phyloP scores from a whole-genome alignment of 2,888 invertebrate species.

The Perithous albicinctus region DNA sequence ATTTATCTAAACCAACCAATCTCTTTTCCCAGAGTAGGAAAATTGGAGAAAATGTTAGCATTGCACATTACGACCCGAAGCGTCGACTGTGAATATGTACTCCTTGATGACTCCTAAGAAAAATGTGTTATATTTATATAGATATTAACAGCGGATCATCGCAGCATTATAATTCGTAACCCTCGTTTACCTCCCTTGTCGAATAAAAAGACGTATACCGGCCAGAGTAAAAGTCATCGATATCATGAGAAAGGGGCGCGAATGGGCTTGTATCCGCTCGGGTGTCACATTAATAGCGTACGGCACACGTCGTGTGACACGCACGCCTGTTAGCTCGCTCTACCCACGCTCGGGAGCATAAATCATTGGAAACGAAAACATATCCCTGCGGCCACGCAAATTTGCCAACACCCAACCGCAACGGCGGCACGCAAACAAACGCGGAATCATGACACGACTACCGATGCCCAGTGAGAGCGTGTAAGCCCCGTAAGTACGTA shows the following conservation, averaged over 20 bases:
- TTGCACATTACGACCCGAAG: no score
- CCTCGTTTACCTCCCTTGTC: background rate
- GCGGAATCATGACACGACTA: constrained; percentile 83
- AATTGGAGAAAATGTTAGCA: no score
- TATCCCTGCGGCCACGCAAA: constrained; percentile 84
- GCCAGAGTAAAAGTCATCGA: constrained; percentile 63
- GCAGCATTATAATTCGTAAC: background rate
- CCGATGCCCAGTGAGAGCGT: constrained; percentile 70
- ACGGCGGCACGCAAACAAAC: constrained; percentile 83
- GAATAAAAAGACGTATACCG: background rate
- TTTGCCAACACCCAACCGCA: constrained; percentile 84
- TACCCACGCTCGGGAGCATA: constrained; percentile 82
- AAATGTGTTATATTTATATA: no score
- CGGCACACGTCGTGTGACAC: constrained; percentile 53
- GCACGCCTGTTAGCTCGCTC: constrained; percentile 36
- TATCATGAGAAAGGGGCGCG: constrained; percentile 43
- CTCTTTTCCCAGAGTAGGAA: no score
- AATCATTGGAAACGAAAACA: constrained; percentile 85
- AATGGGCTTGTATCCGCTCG: constrained; percentile 49
- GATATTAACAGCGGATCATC: no score
- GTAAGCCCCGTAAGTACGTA: constrained; percentile 65
- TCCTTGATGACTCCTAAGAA: no score
- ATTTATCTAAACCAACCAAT: no score
- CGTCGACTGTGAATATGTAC: no score
- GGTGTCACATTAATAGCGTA: constrained; percentile 66